phyloP scores from a whole-genome alignment of 2,797 vertebrate genomes.

The Amphiprion clarkii region DNA sequence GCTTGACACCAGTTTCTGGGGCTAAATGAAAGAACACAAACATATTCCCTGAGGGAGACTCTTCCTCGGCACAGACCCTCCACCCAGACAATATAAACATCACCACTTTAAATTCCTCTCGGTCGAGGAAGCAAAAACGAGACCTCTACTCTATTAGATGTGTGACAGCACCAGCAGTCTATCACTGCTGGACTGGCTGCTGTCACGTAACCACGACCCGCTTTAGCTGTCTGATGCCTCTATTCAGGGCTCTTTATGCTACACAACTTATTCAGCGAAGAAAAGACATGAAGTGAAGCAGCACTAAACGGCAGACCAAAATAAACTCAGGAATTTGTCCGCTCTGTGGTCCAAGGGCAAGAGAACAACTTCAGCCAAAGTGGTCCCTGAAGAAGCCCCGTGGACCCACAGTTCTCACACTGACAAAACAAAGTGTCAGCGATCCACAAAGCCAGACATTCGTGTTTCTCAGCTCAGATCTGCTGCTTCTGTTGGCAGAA shows the following conservation, averaged over 20 bases:
- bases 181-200: constrained; percentile 8
- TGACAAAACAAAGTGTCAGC: not conserved
- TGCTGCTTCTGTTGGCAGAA: constrained; percentile 6
- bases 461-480: constrained; percentile 10
- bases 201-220: not conserved
- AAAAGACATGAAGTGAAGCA: constrained; percentile 53
- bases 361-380: constrained; percentile 28
- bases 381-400: constrained; percentile 3
- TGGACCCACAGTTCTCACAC: not conserved
- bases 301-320: constrained; percentile 67
- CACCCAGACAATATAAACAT: constrained; percentile 40
- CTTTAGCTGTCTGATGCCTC: constrained; percentile 9
- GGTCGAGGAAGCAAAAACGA: not conserved
- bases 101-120: constrained; percentile 34
- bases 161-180: constrained; percentile 15
- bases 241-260: constrained; percentile 23
- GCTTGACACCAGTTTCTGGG: constrained; percentile 40
- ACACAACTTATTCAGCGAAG: constrained; percentile 57
- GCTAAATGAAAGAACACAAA: constrained; percentile 30
- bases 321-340: constrained; percentile 75
- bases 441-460: constrained; percentile 18
- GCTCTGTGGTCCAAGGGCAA: constrained; percentile 29
- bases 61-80: constrained; percentile 33
- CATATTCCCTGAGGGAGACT: constrained; percentile 45
- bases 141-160: constrained; percentile 15